Conservation (phyloP, 2,113 vertebrate species). For the Sitta europaea region DNA sequence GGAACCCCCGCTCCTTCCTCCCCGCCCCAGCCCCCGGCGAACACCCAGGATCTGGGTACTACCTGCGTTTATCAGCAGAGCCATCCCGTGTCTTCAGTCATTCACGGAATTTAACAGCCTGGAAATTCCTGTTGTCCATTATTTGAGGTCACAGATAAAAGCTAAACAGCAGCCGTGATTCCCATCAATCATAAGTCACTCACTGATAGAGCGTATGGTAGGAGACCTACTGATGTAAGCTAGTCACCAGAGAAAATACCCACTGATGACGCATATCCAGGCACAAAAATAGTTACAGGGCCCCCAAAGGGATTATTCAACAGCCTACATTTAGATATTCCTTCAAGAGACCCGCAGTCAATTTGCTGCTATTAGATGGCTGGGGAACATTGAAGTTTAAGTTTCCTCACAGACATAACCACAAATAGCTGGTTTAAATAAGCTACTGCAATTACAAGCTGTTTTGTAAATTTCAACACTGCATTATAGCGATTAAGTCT, state of each 20-base stretch:
- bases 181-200: constrained; percentile 90
- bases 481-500: constrained; percentile 37
- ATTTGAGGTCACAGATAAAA: constrained; percentile 79
- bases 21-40: constrained; percentile 19
- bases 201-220: constrained; percentile 89
- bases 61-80: constrained; percentile 79
- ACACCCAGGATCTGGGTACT: constrained; percentile 67
- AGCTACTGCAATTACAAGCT: constrained; percentile 61
- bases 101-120: constrained; percentile 79
- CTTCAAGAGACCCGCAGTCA: constrained; percentile 82
- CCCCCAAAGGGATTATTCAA: constrained; percentile 89
- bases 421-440: constrained; percentile 74
- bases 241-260: constrained; percentile 99
- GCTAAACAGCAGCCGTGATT: constrained; percentile 78
- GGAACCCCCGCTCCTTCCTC: constrained; percentile 56
- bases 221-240: constrained; percentile 98
- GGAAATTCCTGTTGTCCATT: constrained; percentile 84
- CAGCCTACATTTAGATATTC: constrained; percentile 90
- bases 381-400: constrained; percentile 72
- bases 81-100: constrained; percentile 82
- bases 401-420: constrained; percentile 74
- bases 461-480: constrained; percentile 65
- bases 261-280: constrained; percentile 99
- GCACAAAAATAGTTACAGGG: constrained; percentile 98
- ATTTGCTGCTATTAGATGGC: constrained; percentile 63